Evolutionary conservation across 2,113 vertebrate genomes (phyloP).

Genomic region (Hiodon tergisus): DNA sequence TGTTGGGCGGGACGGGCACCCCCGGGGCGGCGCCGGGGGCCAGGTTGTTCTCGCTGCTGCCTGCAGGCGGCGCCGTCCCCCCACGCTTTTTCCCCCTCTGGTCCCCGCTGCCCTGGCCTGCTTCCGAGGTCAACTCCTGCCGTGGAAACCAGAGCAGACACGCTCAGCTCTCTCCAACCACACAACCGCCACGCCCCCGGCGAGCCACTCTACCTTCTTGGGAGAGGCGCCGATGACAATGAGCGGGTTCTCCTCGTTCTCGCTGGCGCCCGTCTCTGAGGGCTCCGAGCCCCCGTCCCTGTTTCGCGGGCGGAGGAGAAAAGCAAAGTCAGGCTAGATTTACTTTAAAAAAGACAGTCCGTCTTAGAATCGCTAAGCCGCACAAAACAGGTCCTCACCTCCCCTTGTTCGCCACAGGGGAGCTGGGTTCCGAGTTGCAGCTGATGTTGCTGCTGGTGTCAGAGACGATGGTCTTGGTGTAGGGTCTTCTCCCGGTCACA

Average conservation of each 20-base stretch:
- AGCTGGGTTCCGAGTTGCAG: conserved; percentile 78
- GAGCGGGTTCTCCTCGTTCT: conserved; percentile 93
- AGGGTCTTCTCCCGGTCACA: conserved; percentile 82
- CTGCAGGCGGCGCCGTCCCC: conserved; percentile 47
- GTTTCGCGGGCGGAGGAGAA: too few relatives aligned
- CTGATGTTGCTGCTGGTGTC: conserved; percentile 78
- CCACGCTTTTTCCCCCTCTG: conserved; percentile 64
- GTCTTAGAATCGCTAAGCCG: too few relatives aligned
- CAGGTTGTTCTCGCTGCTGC: conserved; percentile 70
- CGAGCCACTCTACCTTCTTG: conserved; percentile 69
- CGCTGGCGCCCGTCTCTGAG: conserved; percentile 78
- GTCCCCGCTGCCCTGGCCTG: conserved; percentile 10
- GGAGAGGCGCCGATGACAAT: conserved; percentile 79
- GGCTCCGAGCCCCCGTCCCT: conserved; percentile 77
- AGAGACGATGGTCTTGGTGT: conserved; percentile 71
- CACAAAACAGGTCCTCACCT: conserved; percentile 57
- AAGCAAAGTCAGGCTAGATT: too few relatives aligned
- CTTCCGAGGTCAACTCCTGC: neutral
- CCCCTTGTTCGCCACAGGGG: conserved; percentile 76
- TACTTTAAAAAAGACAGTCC: neutral
- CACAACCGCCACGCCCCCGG: neutral
- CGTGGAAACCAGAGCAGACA: neutral
- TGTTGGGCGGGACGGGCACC: conserved; percentile 57
- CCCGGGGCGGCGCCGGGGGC: conserved; percentile 68
- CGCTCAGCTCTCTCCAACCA: neutral